These are phyloP conservation scores for Malaclemys terrapin DNA, from an alignment of 2,113 vertebrate genomes.

Conservation along the genomic window DNA sequence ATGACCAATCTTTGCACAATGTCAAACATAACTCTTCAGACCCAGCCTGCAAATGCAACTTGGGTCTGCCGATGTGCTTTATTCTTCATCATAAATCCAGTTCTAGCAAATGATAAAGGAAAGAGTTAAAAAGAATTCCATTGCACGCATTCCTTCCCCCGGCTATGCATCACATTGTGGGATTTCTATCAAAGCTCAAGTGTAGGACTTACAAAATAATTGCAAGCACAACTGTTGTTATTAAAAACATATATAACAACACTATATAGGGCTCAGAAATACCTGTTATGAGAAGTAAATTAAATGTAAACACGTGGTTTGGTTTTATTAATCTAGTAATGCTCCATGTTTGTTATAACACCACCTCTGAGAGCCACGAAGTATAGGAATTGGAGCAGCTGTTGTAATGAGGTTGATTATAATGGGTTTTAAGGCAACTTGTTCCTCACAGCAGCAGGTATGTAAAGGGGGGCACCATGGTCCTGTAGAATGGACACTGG, in stretches of 20 bases:
- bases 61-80: rapidly evolving
- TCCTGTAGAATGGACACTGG: background rate
- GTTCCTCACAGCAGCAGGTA: background rate
- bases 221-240: slow-evolving; percentile 69
- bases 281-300: background rate
- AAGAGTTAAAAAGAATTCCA: slow-evolving; percentile 26
- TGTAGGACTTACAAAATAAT: slow-evolving; percentile 72
- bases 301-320: background rate
- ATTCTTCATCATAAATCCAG: background rate
- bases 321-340: slow-evolving; percentile 32
- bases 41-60: background rate
- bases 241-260: slow-evolving; percentile 37
- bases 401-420: background rate
- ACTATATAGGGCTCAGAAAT: background rate
- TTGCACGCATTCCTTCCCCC: slow-evolving; percentile 8
- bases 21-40: slow-evolving; percentile 4
- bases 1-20: background rate
- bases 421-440: background rate
- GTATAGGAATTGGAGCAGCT: background rate
- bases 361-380: background rate
- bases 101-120: background rate
- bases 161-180: slow-evolving; percentile 58
- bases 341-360: background rate
- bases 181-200: slow-evolving; percentile 66
- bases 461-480: background rate